Evolutionary conservation across 1,140 invertebrate genomes (phyloP), one percentile per base, ranked within the genome.

Genomic region (Oryzaephilus surinamensis): DNA sequence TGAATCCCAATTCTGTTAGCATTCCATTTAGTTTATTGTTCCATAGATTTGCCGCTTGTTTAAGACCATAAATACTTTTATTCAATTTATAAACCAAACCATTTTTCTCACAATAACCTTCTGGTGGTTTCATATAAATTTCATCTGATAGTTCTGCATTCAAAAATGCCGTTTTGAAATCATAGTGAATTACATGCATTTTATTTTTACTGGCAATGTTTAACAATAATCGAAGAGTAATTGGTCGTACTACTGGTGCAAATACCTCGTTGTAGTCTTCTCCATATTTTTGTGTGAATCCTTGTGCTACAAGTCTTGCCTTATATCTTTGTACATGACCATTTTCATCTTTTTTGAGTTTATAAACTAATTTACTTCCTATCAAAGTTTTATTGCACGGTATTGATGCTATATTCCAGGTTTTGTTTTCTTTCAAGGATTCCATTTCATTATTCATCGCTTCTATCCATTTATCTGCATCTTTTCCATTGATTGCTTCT

Each of bases 71-170:
- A 3, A 67, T 11, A 18, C 52, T 52, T 46, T 57, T 56, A 4
- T 60, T 46, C 5, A 69, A 34, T 28, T 33, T 46, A 32, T 53
- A 64, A 11, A 57, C 54, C 31, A 44, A 29, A 20, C 31, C 23
- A 26, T 28, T 29, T n/a, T 38, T 27, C 38, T 51, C 46, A 4
- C 53, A 38, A 30, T 46, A 61, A 6, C 61, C 60, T 46, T 64
- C 50, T 10, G 64, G 61, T 39, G 58, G 51, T 20, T 52, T 31
- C 54, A 69, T 62, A 36, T 52, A 68, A 1, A 68, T 51, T 28
- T 50, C 48, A 50, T 69, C 64, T 12, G 65, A 38, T 13, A 70
- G 32, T n/a, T 52, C 34, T 6, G 57, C 63, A 54, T 68, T 44
- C 2, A 65, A 38, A 40, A 64, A 66, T 3, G 62, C 60, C 21